These are phyloP conservation scores for Diarsia mendica DNA, from an alignment of 2,888 invertebrate species.

Conservation along the genomic window DNA sequence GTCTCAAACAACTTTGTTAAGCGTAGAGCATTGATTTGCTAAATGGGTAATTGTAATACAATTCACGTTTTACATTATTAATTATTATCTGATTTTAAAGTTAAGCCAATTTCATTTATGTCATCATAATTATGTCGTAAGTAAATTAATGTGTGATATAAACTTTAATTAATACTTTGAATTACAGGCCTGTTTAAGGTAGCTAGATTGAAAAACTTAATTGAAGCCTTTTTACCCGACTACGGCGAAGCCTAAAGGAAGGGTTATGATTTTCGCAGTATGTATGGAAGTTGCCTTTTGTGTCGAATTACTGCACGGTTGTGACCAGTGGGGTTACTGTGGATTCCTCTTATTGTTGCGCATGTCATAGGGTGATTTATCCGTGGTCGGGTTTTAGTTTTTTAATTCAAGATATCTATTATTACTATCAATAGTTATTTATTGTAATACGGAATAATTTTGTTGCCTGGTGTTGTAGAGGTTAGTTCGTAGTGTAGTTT, in stretches of 20 bases:
- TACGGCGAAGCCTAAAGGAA: constrained; percentile 49
- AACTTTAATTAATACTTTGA: constrained; percentile 78
- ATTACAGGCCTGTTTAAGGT: constrained; percentile 84
- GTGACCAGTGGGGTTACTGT: constrained; percentile 21
- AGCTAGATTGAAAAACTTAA: constrained; percentile 79
- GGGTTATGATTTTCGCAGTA: constrained; percentile 52
- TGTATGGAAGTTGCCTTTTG: constrained; percentile 35
- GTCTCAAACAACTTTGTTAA: constrained; percentile 79
- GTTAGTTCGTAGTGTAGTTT: constrained; percentile 71
- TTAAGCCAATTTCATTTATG: constrained; percentile 65
- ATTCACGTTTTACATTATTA: constrained; percentile 74
- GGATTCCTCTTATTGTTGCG: constrained; percentile 36
- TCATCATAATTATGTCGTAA: constrained; percentile 72
- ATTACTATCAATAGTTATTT: constrained; percentile 86
- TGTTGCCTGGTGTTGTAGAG: constrained; percentile 85
- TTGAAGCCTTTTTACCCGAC: constrained; percentile 60
- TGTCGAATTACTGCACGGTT: constrained; percentile 22
- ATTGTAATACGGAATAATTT: constrained; percentile 83
- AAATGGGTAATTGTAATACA: constrained; percentile 77
- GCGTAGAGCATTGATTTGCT: constrained; percentile 76
- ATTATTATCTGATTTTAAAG: constrained; percentile 67
- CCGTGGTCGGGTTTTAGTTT: constrained; percentile 63
- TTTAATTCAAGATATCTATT: constrained; percentile 70
- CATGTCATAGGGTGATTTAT: constrained; percentile 41
- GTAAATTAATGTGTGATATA: constrained; percentile 89